Evolutionary conservation across 2,888 invertebrate genomes (phyloP), one percentile per base, ranked within the genome.

Genomic region (Poecilus cupreus): DNA sequence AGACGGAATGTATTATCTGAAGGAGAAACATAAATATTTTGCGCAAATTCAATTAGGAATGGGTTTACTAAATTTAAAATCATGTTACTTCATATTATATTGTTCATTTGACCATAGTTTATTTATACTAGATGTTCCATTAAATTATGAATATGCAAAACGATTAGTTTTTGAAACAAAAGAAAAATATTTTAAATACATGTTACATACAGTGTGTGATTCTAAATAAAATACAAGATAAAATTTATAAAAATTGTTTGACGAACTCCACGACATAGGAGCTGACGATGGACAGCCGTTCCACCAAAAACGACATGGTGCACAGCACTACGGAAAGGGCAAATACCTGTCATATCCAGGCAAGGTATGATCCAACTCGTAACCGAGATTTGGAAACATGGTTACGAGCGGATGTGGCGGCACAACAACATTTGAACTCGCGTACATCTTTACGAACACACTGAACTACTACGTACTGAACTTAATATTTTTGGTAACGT

Each of bases 1-100:
- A 76, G 13, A 78, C 2, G 72, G 24, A 8, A 46, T 68, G n/a
- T n/a, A 80, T 8, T 49, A 0, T 13, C 26, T 82, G 4, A 82
- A 82, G 68, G 81, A 78, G 51, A 81, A 74, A n/a, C 81, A 82
- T 32, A n/a, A 24, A 10, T 83, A 82, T 72, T 83, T 80, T 80
- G 81, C 77, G n/a, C 82, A 83, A 82, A 57, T 83, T 11, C 82
- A 83, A 37, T 32, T 82, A 11, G 80, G 80, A n/a, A 82, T 82
- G 83, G 81, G 82, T 43, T 18, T 82, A 22, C 70, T 83, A 13
- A 83, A 84, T n/a, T n/a, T n/a, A n/a, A n/a, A n/a, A n/a, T n/a
- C n/a, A n/a, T n/a, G n/a, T n/a, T n/a, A 82, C 72, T 83, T 84
- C 74, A 72, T 83, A 16, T 76, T 84, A 18, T 84, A 82, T 68